phyloP scores from a whole-genome alignment of 2,797 vertebrate genomes.

The Xyrichtys novacula region DNA sequence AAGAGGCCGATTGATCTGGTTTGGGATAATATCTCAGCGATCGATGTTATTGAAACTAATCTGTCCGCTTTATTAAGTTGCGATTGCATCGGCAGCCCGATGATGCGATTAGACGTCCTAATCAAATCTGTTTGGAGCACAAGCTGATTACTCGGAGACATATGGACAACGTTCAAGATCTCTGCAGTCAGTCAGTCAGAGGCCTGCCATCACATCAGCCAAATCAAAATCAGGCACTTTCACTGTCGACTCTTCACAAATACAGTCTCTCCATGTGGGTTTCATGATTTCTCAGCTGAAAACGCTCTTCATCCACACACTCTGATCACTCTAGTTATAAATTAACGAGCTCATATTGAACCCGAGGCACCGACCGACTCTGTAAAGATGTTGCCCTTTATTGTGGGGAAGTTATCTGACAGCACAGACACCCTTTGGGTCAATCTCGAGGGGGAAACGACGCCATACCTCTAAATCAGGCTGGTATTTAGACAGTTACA shows the following conservation, averaged over 20 bases:
- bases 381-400: neutral
- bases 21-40: slow-evolving; percentile 52
- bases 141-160: slow-evolving; percentile 60
- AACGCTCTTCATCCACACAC: too few relatives aligned
- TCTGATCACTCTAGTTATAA: neutral
- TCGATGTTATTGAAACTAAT: slow-evolving; percentile 58
- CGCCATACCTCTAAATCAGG: slow-evolving; percentile 4
- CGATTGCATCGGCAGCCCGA: slow-evolving; percentile 48
- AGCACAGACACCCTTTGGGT: slow-evolving; percentile 2
- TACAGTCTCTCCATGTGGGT: too few relatives aligned
- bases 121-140: slow-evolving; percentile 63
- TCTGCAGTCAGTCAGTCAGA: slow-evolving; percentile 22
- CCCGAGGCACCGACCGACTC: neutral
- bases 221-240: neutral
- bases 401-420: neutral
- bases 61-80: slow-evolving; percentile 70
- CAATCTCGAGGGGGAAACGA: too few relatives aligned
- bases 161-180: slow-evolving; percentile 30
- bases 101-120: slow-evolving; percentile 71
- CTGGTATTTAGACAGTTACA: slow-evolving; percentile 33
- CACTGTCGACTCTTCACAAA: too few relatives aligned
- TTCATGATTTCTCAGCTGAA: too few relatives aligned
- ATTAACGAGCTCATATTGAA: neutral
- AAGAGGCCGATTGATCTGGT: slow-evolving; percentile 49
- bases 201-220: slow-evolving; percentile 7